Evolutionary conservation across 2,888 invertebrate genomes (phyloP), one percentile per base, ranked within the genome.

Genomic region (Metacarcinus magister): DNA sequence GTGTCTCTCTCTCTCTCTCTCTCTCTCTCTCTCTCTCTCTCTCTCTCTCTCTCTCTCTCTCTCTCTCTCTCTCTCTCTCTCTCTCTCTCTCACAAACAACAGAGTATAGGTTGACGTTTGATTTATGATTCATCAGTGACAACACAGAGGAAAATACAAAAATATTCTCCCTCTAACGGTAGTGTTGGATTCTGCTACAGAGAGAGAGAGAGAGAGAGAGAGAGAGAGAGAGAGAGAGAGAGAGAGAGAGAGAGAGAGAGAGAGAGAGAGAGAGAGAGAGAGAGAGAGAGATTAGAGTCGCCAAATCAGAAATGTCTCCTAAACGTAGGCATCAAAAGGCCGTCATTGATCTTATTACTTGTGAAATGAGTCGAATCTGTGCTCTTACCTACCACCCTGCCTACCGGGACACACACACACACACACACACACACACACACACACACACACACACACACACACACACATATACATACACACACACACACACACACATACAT

Each of bases 1-100:
- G 4, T 13, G 28, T 39, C 90, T 43, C 90, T 39, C 43, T 90
- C 90, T 92, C 92, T 92, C 54, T 92, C 60, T 60, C 93, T 93
- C 93, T 60, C 93, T 60, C 60, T 94, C 89, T 54, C 54, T 32
- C 32, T 89, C 48, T 32, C 48, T 48, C 54, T 89, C 46, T 89
- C 54, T 48, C 54, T 54, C 89, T 89, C 94, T 54, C n/a, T 82
- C 89, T 39, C 54, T 89, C 94, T 48, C 39, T 39, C 39, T 39
- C 39, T 39, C 39, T 39, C 39, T 39, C 39, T 39, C 39, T 39
- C 39, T 39, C 39, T 39, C 39, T 39, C 39, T 39, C 39, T 39
- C 39, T 39, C 39, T 39, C 39, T 54, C 91, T 44, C 67, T 43
- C 95, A 13, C 23, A 87, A 2, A 32, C 5, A 19, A 1, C 32